Percentiles rank a stretch among this genome's conserved stretches.
These are phyloP conservation scores for Zelleria hepariella DNA, from an alignment of 2,888 invertebrate species.

Conservation along the genomic window DNA sequence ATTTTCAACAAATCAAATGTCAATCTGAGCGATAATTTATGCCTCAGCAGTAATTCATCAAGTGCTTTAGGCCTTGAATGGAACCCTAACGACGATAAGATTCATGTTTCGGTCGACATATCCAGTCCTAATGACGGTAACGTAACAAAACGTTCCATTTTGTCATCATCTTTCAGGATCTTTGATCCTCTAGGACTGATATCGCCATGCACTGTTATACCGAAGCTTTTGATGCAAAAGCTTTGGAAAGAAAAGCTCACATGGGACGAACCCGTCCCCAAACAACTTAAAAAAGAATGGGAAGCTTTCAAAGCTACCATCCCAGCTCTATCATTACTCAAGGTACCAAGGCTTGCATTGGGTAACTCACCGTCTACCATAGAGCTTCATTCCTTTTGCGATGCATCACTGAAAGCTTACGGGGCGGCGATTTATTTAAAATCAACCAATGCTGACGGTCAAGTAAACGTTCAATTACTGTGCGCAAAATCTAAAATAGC, in stretches of 20 bases:
- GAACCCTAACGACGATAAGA: constrained; percentile 13
- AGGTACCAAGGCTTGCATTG: constrained; percentile 1
- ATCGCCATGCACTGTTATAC: constrained; percentile 4
- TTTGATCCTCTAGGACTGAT: constrained; percentile 11
- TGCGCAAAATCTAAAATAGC: constrained; percentile 5
- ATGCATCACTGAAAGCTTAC: constrained; percentile 11
- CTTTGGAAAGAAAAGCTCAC: constrained; percentile 5
- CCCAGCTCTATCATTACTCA: neutral
- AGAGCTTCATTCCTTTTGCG: constrained; percentile 10
- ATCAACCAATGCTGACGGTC: neutral
- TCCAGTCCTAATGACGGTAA: neutral
- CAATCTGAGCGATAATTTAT: neutral
- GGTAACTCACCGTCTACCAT: constrained; percentile 1
- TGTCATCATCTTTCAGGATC: neutral
- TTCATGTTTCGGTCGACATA: constrained; percentile 12
- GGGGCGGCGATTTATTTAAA: constrained; percentile 10
- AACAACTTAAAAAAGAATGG: constrained; percentile 6
- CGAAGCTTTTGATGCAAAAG: constrained; percentile 8
- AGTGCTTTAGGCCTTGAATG: constrained; percentile 14
- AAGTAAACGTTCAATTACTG: neutral
- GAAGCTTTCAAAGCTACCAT: neutral
- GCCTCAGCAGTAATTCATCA: constrained; percentile 3
- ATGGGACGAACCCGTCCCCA: constrained; percentile 11
- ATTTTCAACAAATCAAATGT: neutral
- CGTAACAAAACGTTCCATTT: constrained; percentile 13